These are phyloP conservation scores for Ophiothrix spiculata DNA, from an alignment of 35 echinoderm and acorn worm species.

Conservation along the genomic window DNA sequence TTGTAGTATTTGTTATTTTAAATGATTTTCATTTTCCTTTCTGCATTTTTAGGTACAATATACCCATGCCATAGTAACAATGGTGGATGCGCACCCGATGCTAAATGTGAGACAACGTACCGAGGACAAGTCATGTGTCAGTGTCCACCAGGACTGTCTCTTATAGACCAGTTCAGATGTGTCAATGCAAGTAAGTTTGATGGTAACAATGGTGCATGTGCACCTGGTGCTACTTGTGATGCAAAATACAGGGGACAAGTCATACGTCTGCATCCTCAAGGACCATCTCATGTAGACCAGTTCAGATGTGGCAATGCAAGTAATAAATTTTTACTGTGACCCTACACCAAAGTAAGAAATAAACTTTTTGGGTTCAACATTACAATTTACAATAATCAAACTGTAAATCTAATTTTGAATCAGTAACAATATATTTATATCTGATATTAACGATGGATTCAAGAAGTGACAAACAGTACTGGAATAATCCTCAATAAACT, in stretches of 20 bases:
- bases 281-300: conserved; percentile 21
- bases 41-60: conserved; percentile 26
- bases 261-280: conserved; percentile 27
- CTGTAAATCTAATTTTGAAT: no score
- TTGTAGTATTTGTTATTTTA: no score
- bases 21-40: no score
- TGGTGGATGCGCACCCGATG: conserved; percentile 65
- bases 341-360: no score
- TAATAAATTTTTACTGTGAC: no score
- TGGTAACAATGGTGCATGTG: conserved; percentile 76
- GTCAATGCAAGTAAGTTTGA: no score
- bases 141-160: conserved; percentile 26
- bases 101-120: conserved; percentile 42
- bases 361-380: no score
- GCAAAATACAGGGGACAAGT: conserved; percentile 69
- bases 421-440: no score
- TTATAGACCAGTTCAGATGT: conserved; percentile 43
- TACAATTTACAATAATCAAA: no score
- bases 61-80: conserved; percentile 53
- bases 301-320: conserved; percentile 44
- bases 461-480: no score
- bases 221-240: conserved; percentile 32
- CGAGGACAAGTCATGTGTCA: conserved; percentile 49
- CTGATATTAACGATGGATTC: no score
- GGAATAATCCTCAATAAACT: no score